These are phyloP conservation scores for Lonchura striata DNA, from an alignment of 2,113 vertebrate species.

Conservation along the genomic window DNA sequence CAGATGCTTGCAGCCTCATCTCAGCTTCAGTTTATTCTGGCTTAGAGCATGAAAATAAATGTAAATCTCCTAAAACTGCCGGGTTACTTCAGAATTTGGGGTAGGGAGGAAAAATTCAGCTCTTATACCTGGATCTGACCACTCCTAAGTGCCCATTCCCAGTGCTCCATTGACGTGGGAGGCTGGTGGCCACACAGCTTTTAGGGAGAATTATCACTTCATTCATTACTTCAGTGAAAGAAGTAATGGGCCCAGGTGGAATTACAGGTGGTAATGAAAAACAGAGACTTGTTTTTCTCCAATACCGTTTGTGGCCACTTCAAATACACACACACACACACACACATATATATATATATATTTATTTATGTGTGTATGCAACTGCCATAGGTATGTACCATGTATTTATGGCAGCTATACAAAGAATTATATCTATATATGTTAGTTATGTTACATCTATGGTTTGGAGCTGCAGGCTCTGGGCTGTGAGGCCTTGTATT, in stretches of 20 bases:
- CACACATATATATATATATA: no score
- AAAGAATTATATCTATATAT: not conserved
- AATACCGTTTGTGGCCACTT: not conserved
- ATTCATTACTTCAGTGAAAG: not conserved
- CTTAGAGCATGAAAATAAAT: not conserved
- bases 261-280: not conserved
- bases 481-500: not conserved
- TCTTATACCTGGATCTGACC: not conserved
- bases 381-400: not conserved
- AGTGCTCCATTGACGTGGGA: not conserved
- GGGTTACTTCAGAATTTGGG: not conserved
- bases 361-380: not conserved
- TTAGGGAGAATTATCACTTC: not conserved
- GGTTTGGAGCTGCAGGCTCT: not conserved
- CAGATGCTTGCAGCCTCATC: not conserved
- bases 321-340: not conserved
- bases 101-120: not conserved
- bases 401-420: not conserved
- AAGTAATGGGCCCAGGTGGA: not conserved
- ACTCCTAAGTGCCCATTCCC: not conserved
- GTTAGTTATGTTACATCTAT: not conserved
- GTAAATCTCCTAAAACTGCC: not conserved
- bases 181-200: not conserved
- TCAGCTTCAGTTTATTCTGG: not conserved
- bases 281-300: not conserved